Evolutionary conservation across 2,797 vertebrate species (phyloP), one percentile per base, ranked within the genome.

Genomic region (Sebastes taczanowskii): DNA sequence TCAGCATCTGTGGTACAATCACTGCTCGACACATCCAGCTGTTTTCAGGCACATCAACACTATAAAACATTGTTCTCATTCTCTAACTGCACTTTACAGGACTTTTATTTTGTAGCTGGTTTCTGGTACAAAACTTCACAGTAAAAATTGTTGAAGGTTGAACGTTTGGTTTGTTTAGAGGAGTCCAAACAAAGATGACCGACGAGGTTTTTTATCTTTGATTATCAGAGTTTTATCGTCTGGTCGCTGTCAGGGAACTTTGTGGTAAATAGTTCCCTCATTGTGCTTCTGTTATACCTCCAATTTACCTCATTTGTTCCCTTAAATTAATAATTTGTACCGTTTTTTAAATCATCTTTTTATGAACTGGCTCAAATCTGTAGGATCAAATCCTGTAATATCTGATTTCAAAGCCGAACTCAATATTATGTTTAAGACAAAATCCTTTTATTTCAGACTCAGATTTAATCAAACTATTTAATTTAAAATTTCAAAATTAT

Each of bases 71-170:
- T 9, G 70, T 90, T 92, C 86, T 92, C 88, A 87, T 90, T 88
- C 87, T 90, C 86, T 81, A 85, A 84, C 93, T 94, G 94, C 94
- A 95, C 95, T 95, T 95, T 95, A 95, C 86, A 89, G 86, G 56
- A 80, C 78, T 77, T 83, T 70, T 80, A 84, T 85, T 73, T 72
- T 86, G 74, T 68, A 72, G 11, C 56, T 74, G 52, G 61, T 80
- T 88, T 89, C 79, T 65, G 82, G 87, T 92, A 93, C 86, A 84
- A 74, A 71, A 53, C 62, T 25, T 77, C 25, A n/a, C 61, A 52
- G 46, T 52, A 52, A 52, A 49, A n/a, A 20, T 52, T n/a, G 20
- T 46, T 18, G 42, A 46, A 46, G 42, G 42, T 46, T 7, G 42
- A 46, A 46, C 42, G 20, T 52, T 52, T 52, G 46, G 18, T 52